Conservation (phyloP, 2,113 vertebrate species). For the Corythoichthys intestinalis region DNA sequence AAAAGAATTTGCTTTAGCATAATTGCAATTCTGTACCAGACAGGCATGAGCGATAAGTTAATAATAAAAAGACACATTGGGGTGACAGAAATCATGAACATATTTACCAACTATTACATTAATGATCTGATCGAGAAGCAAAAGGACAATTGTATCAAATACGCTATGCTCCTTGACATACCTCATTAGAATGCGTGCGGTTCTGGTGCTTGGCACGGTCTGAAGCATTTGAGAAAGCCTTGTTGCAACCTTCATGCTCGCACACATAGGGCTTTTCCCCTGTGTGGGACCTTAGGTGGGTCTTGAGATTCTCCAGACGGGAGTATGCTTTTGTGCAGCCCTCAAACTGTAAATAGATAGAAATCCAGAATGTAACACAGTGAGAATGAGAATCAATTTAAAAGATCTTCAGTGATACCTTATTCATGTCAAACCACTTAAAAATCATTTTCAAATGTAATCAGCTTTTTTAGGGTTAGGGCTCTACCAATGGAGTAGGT, state of each 20-base stretch:
- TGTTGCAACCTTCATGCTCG: slow-evolving; percentile 97
- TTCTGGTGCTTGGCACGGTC: slow-evolving; percentile 99
- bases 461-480: too few relatives aligned
- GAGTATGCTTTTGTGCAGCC: slow-evolving; percentile 96
- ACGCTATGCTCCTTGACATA: slow-evolving; percentile 44
- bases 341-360: slow-evolving; percentile 82
- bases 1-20: not conserved
- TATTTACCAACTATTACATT: not conserved
- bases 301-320: slow-evolving; percentile 97
- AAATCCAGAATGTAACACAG: not conserved
- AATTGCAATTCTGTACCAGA: not conserved
- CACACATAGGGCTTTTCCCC: slow-evolving; percentile 98
- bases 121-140: not conserved
- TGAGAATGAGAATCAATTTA: slow-evolving; percentile 12
- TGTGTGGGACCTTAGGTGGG: slow-evolving; percentile 96
- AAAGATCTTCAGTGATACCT: not conserved
- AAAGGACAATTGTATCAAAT: not conserved
- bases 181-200: slow-evolving; percentile 98
- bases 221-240: slow-evolving; percentile 97
- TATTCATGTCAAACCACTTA: not conserved
- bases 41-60: not conserved
- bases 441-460: too few relatives aligned
- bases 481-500: too few relatives aligned
- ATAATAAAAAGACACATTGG: not conserved
- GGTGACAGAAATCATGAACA: not conserved